A percentile compares a stretch with the other conserved stretches of the same genome.
Conservation (phyloP, 2,888 invertebrate genomes). For the Caenorhabditis sp. region DNA sequence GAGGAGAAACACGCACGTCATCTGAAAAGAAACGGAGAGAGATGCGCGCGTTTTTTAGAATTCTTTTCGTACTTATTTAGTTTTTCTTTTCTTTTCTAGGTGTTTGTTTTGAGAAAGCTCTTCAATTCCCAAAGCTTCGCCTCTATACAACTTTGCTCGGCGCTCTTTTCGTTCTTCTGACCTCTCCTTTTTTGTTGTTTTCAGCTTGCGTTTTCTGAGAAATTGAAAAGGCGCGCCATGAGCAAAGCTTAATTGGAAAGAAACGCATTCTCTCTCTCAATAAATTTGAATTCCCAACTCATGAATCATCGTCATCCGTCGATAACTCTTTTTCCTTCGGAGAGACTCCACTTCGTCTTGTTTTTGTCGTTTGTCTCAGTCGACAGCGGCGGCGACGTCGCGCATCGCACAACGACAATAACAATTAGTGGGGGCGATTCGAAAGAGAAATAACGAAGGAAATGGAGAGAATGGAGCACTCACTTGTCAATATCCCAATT, state of each 20-base stretch:
- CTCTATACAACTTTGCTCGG: not conserved
- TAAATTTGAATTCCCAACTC: not conserved
- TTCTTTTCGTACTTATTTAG: too few species aligned
- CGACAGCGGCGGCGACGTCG: not conserved
- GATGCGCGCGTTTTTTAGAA: not conserved
- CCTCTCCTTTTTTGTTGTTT: not conserved
- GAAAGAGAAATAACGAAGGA: too few species aligned
- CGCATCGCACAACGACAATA: not conserved
- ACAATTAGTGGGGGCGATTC: constrained; percentile 13
- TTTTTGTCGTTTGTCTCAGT: not conserved
- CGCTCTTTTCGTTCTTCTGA: not conserved
- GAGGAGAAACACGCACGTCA: not conserved
- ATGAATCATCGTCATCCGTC: constrained; percentile 10
- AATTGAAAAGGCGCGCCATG: not conserved
- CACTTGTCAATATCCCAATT: not conserved
- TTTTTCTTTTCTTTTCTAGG: not conserved
- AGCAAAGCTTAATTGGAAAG: not conserved
- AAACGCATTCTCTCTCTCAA: too few species aligned
- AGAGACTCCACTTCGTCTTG: not conserved
- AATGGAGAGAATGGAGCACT: too few species aligned
- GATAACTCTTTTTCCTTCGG: not conserved
- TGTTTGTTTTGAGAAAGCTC: too few species aligned
- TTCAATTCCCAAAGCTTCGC: too few species aligned
- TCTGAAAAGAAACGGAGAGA: not conserved
- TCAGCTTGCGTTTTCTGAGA: not conserved